These are phyloP conservation scores for Ailuropoda melanoleuca DNA, from an alignment of 2,113 vertebrate genomes.

Conservation along the genomic window DNA sequence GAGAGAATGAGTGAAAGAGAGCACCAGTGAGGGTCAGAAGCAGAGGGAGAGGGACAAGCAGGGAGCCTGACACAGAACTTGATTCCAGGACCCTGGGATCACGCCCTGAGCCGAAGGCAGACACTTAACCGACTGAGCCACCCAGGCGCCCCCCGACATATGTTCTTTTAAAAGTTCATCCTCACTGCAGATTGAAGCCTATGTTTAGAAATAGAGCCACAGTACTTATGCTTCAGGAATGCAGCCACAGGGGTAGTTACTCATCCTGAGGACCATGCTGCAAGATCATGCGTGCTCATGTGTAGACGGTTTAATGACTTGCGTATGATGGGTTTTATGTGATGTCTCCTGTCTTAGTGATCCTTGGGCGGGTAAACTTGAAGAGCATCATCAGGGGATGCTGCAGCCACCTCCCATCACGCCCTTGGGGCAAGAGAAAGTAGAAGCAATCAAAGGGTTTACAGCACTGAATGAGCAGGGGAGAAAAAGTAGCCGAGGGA, in stretches of 20 bases:
- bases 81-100: no score
- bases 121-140: neutral
- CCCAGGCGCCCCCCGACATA: neutral
- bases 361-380: neutral
- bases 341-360: neutral
- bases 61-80: no score
- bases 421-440: neutral
- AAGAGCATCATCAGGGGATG: neutral
- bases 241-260: neutral
- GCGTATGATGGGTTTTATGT: neutral
- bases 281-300: neutral
- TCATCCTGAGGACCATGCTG: neutral
- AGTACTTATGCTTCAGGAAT: neutral
- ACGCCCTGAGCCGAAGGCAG: no score
- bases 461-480: neutral
- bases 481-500: neutral
- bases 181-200: neutral
- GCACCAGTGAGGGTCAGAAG: no score
- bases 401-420: neutral
- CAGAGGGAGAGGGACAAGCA: no score
- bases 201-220: neutral
- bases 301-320: neutral
- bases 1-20: no score
- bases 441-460: neutral
- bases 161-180: neutral